Evolutionary conservation across 2,797 vertebrate genomes (phyloP).

Genomic region (Enteromius anoplus): DNA sequence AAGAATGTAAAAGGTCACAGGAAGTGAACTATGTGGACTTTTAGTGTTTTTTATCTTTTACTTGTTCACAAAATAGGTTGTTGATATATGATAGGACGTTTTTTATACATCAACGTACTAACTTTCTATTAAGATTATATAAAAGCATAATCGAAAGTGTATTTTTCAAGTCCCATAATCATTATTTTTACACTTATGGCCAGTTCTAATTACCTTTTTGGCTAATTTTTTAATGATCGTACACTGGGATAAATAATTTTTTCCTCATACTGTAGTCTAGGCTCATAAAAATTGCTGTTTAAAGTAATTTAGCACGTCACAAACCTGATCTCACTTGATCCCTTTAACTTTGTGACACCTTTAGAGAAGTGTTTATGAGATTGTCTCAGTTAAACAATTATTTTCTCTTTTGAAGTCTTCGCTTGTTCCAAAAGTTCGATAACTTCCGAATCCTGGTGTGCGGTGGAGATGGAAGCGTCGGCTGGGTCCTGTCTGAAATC

Average conservation of each 20-base stretch:
- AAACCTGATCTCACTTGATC: not conserved
- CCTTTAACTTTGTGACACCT: not conserved
- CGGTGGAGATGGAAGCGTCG: conserved; percentile 96
- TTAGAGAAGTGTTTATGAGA: not conserved
- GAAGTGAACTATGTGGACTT: not conserved
- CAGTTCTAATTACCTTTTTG: not conserved
- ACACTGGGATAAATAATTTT: not conserved
- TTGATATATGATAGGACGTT: not conserved
- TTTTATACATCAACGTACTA: not conserved
- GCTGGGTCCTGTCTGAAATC: conserved; percentile 98
- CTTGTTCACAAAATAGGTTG: not conserved
- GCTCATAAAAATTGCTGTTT: not conserved
- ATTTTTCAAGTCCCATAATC: not conserved
- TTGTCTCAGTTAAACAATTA: conserved; percentile 15
- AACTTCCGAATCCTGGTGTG: conserved; percentile 98
- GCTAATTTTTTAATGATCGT: not conserved
- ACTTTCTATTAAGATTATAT: too few relatives aligned
- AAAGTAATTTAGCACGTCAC: not conserved
- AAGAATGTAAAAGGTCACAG: not conserved
- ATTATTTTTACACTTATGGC: not conserved
- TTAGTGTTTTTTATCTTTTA: not conserved
- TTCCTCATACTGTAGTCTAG: not conserved
- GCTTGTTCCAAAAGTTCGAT: conserved; percentile 98
- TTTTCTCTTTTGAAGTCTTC: conserved; percentile 77
- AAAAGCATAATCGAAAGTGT: not conserved